Conservation (phyloP, 2,888 invertebrate genomes). For the Chouioia cunea region DNA sequence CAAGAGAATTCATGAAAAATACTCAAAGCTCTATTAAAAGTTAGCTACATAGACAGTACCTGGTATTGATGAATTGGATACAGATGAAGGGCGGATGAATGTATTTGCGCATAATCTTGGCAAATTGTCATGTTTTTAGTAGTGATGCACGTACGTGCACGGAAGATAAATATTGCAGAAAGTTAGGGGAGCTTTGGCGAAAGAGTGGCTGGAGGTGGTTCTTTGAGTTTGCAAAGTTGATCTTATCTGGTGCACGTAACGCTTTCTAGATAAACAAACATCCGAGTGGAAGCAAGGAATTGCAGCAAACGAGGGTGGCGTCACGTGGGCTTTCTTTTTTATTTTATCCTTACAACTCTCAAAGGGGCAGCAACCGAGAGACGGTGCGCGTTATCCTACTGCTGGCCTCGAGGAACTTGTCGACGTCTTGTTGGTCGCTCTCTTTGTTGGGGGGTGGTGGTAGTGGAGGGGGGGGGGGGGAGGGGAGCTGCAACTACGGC, state of each 20-base stretch:
- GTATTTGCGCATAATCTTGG: constrained; percentile 8
- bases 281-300: constrained; percentile 35
- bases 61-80: too few relatives aligned
- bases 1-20: too few relatives aligned
- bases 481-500: too few relatives aligned
- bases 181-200: too few relatives aligned
- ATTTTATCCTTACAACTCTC: neutral
- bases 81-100: neutral
- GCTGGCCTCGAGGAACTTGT: too few relatives aligned
- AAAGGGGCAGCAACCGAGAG: too few relatives aligned
- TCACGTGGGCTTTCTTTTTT: neutral
- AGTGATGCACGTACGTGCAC: constrained; percentile 15
- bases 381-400: too few relatives aligned
- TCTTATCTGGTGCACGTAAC: constrained; percentile 29
- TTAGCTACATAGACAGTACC: too few relatives aligned
- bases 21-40: too few relatives aligned
- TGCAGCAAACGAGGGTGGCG: constrained; percentile 4
- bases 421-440: neutral
- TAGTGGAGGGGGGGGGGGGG: too few relatives aligned
- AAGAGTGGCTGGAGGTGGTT: too few relatives aligned
- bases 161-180: constrained; percentile 22
- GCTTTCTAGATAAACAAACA: constrained; percentile 26
- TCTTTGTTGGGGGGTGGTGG: neutral
- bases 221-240: neutral
- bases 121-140: constrained; percentile 15